A percentile compares a stretch with the other conserved stretches of the same genome.
These are phyloP conservation scores for Takifugu flavidus DNA, from an alignment of 2,113 vertebrate genomes.

Conservation along the genomic window DNA sequence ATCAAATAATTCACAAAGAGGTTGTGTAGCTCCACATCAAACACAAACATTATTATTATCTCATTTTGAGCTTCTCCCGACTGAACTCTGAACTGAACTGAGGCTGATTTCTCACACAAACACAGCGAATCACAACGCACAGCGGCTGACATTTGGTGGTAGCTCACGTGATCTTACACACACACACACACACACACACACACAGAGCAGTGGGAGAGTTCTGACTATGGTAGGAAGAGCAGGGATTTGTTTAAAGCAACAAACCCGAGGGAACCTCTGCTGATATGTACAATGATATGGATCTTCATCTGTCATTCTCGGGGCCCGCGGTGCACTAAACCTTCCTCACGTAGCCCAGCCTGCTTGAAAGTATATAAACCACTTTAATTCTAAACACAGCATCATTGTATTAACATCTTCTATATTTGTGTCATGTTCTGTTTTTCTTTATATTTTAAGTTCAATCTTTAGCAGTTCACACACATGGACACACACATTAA, in stretches of 20 bases:
- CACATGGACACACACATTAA: too few species aligned
- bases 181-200: constrained; percentile 12
- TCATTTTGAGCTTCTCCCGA: constrained; percentile 19
- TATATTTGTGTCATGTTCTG: background rate
- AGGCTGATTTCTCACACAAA: constrained; percentile 23
- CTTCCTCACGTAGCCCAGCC: background rate
- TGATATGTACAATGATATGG: constrained; percentile 55
- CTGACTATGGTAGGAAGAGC: constrained; percentile 63
- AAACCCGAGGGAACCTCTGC: constrained; percentile 42
- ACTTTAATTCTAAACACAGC: background rate
- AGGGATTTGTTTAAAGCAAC: constrained; percentile 75
- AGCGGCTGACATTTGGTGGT: background rate
- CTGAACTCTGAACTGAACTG: constrained; percentile 22
- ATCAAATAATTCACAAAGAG: constrained; percentile 11
- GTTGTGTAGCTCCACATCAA: background rate
- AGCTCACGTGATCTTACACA: constrained; percentile 5
- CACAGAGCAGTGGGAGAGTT: constrained; percentile 67
- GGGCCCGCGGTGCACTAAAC: constrained; percentile 3
- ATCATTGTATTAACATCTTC: background rate
- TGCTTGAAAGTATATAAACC: background rate
- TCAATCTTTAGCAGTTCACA: too few species aligned
- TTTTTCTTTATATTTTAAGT: background rate
- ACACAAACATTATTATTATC: constrained; percentile 12
- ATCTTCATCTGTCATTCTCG: constrained; percentile 29
- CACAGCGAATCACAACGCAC: background rate